Evolutionary conservation across 2,113 vertebrate species (phyloP).

Genomic region (Geococcyx californianus): DNA sequence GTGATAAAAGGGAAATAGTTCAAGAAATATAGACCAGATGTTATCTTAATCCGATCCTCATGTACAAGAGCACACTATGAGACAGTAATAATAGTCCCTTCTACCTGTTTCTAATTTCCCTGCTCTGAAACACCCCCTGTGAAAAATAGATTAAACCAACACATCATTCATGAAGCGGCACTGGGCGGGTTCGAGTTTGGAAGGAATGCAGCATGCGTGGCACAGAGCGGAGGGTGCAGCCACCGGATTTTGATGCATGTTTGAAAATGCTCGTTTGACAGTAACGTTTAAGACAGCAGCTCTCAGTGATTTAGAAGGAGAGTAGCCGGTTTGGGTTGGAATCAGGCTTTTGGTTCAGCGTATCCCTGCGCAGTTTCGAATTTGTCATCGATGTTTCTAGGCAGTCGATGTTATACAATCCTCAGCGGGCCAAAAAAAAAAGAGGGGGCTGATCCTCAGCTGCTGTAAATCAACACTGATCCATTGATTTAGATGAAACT

Average conservation of each 20-base stretch:
- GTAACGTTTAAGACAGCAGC: constrained; percentile 64
- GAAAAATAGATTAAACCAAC: constrained; percentile 84
- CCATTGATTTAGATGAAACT: constrained; percentile 67
- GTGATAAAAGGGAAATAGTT: constrained; percentile 87
- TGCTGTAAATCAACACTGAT: constrained; percentile 68
- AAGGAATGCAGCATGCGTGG: constrained; percentile 60
- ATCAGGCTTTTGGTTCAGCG: constrained; percentile 50
- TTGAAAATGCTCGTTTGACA: constrained; percentile 70
- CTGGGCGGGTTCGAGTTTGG: constrained; percentile 51
- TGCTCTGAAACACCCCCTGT: constrained; percentile 81
- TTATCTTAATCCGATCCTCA: constrained; percentile 87
- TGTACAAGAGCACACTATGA: constrained; percentile 80
- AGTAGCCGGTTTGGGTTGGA: constrained; percentile 65
- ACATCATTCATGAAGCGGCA: constrained; percentile 77
- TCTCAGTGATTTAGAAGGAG: constrained; percentile 70
- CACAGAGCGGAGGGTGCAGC: constrained; percentile 47
- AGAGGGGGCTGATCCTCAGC: constrained; percentile 53
- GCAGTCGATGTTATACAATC: constrained; percentile 54
- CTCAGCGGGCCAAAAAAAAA: constrained; percentile 28
- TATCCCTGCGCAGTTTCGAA: constrained; percentile 63
- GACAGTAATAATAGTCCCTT: constrained; percentile 79
- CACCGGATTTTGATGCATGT: constrained; percentile 58
- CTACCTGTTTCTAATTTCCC: constrained; percentile 85
- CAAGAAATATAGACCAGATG: constrained; percentile 85
- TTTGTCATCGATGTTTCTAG: constrained; percentile 63